Percentiles rank a stretch among this genome's conserved stretches.
Evolutionary conservation across 1,140 invertebrate species (phyloP).

Genomic region (Ceratitis capitata): DNA sequence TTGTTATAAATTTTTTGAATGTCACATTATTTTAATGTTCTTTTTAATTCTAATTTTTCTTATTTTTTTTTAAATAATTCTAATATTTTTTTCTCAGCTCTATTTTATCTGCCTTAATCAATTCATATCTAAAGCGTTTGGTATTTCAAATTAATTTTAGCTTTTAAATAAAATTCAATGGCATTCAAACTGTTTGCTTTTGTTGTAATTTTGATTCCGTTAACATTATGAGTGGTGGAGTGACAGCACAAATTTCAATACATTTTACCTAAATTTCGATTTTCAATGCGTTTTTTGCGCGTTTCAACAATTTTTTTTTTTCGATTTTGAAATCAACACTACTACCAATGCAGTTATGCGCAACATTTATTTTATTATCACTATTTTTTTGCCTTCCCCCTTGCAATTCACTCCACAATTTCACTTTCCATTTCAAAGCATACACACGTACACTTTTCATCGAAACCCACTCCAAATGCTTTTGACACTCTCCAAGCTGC

Average conservation of each 20-base stretch:
- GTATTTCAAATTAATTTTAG: neutral
- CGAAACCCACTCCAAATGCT: neutral
- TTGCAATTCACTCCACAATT: neutral
- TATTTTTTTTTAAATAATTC: no score
- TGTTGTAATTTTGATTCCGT: neutral
- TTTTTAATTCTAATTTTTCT: no score
- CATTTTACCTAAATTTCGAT: neutral
- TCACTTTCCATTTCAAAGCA: constrained; percentile 7
- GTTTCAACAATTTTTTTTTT: neutral
- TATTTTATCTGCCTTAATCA: neutral
- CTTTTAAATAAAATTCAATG: neutral
- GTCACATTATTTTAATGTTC: no score
- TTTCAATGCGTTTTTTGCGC: neutral
- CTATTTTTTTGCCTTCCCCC: neutral
- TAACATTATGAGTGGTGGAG: neutral
- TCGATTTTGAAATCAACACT: neutral
- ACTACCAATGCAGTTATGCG: neutral
- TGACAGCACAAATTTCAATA: neutral
- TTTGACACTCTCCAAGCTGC: neutral
- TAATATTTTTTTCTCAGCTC: no score
- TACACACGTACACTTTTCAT: neutral
- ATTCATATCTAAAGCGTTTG: neutral
- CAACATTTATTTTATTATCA: neutral
- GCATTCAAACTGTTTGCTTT: neutral
- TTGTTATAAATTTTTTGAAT: no score